Percentiles rank a stretch among this genome's conserved stretches.
Conservation (phyloP, 2,113 vertebrate genomes). For the Hyaena hyaena region DNA sequence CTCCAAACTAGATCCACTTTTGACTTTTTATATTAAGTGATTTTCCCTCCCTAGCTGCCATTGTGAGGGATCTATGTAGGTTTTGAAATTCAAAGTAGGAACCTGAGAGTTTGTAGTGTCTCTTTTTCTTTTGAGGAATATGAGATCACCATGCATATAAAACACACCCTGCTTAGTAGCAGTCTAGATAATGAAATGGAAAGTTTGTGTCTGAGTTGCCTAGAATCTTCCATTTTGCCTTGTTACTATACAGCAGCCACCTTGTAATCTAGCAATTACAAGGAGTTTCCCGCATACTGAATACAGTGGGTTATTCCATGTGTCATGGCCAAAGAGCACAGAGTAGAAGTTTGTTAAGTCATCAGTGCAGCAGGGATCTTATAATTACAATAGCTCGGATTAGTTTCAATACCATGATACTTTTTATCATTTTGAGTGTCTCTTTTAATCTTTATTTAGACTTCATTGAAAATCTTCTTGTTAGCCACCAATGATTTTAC, state of each 20-base stretch:
- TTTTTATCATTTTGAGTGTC: not conserved
- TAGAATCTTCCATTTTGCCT: constrained; percentile 4
- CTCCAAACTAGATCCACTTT: constrained; percentile 50
- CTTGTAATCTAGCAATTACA: not conserved
- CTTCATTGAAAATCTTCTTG: constrained; percentile 32
- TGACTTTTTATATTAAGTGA: constrained; percentile 33
- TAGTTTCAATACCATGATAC: not conserved
- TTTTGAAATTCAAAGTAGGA: constrained; percentile 75
- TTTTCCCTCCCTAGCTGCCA: not conserved
- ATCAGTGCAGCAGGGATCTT: not conserved
- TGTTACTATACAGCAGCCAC: not conserved
- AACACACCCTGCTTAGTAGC: not conserved
- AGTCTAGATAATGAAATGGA: constrained; percentile 20
- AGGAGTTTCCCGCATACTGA: not conserved
- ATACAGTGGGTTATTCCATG: not conserved
- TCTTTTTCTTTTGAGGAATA: not conserved
- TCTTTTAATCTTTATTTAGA: constrained; percentile 45
- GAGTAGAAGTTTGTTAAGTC: not conserved
- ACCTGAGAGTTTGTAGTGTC: constrained; percentile 5
- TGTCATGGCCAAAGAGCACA: not conserved
- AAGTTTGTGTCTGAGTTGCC: not conserved
- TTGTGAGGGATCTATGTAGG: constrained; percentile 41
- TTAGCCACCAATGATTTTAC: not conserved
- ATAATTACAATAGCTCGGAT: not conserved
- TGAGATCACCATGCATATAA: not conserved